Evolutionary conservation across 2,888 invertebrate genomes (phyloP), one percentile per base, ranked within the genome.

Genomic region (Coecobrya sp.): DNA sequence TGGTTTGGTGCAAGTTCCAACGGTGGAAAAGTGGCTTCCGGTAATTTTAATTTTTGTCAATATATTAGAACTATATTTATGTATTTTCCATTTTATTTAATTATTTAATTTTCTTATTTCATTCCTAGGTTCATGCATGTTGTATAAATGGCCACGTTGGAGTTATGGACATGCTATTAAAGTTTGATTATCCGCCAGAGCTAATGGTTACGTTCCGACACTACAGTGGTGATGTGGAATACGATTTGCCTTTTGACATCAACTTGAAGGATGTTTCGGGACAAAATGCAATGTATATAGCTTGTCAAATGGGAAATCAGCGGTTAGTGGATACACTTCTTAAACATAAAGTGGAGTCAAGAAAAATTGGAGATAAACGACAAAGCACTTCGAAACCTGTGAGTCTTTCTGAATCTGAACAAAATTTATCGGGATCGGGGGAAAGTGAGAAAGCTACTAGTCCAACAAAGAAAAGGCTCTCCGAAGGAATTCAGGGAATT

Each of bases 61-160:
- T n/a, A n/a, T n/a, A n/a, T n/a, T n/a, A n/a, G n/a, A n/a, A n/a
- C n/a, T n/a, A n/a, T n/a, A n/a, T n/a, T n/a, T n/a, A n/a, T n/a
- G n/a, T n/a, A n/a, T n/a, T n/a, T n/a, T n/a, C n/a, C n/a, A n/a
- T n/a, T n/a, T n/a, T n/a, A n/a, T n/a, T n/a, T n/a, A n/a, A n/a
- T n/a, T n/a, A n/a, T n/a, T n/a, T n/a, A n/a, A n/a, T n/a, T n/a
- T n/a, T n/a, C n/a, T n/a, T n/a, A n/a, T n/a, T n/a, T n/a, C n/a
- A n/a, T n/a, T n/a, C n/a, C n/a, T n/a, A n/a, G n/a, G n/a, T 99
- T 27, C 99, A 99, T 96, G 98, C 99, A 8, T 98, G 98, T 65
- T 98, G 98, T 93, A 98, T 98, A 95, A 98, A 98, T 95, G 98
- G 98, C 0, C 98, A 99, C 95, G 96, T 97, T 36, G 95, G 97